Evolutionary conservation across 2,888 invertebrate species (phyloP).

Genomic region (Mythimna albipuncta): DNA sequence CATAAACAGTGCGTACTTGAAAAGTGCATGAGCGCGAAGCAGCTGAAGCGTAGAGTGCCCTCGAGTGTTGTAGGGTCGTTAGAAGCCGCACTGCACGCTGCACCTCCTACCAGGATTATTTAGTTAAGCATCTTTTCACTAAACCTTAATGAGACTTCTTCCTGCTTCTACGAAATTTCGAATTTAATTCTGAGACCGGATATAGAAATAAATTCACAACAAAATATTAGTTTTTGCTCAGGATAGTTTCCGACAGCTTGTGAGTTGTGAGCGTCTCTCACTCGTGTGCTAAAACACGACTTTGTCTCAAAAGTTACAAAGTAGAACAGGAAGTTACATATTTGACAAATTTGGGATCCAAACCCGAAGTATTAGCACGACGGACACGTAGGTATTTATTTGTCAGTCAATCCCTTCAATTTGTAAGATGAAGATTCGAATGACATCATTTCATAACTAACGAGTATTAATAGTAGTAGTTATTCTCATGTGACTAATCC

Average conservation of each 20-base stretch:
- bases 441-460: constrained; percentile 2
- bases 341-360: constrained; percentile 23
- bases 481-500: constrained; percentile 34
- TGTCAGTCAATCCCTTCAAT: constrained; percentile 16
- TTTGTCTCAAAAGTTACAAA: constrained; percentile 33
- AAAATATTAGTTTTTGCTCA: constrained; percentile 25
- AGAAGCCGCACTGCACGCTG: constrained; percentile 73
- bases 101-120: constrained; percentile 73
- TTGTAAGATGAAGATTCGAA: constrained; percentile 1
- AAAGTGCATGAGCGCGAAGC: constrained; percentile 85
- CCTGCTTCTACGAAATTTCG: constrained; percentile 50
- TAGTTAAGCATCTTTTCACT: constrained; percentile 76
- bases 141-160: constrained; percentile 73
- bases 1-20: constrained; percentile 87
- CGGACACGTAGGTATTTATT: constrained; percentile 2
- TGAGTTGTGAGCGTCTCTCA: background rate
- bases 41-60: constrained; percentile 78
- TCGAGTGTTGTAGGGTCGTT: constrained; percentile 80
- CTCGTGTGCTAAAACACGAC: constrained; percentile 7
- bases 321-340: constrained; percentile 13
- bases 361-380: constrained; percentile 5
- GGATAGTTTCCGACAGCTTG: constrained; percentile 9
- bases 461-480: constrained; percentile 41
- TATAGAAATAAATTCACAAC: constrained; percentile 30
- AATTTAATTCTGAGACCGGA: constrained; percentile 31